Evolutionary conservation across 1,140 invertebrate species (phyloP).

Genomic region (Hermatobates lingyangjiaoensis): DNA sequence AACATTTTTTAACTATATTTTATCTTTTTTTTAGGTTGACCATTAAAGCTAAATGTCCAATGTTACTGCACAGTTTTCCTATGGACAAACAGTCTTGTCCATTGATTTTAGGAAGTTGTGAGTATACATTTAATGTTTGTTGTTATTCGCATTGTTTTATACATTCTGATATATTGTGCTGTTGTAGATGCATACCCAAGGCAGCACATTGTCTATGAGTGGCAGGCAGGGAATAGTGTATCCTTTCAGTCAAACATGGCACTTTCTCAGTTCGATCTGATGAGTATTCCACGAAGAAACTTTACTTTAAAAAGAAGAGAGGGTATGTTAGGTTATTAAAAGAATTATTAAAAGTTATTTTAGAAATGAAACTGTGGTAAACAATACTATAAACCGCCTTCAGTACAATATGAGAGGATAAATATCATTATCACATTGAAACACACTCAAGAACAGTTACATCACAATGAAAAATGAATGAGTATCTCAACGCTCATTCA

Average conservation of each 20-base stretch:
- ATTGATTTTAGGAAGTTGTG: conserved; percentile 83
- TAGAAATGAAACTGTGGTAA: no score
- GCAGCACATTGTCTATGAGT: conserved; percentile 72
- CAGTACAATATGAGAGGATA: no score
- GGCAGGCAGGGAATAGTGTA: conserved; percentile 64
- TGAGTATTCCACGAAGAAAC: conserved; percentile 63
- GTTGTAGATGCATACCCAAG: conserved; percentile 74
- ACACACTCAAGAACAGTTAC: no score
- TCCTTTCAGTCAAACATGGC: conserved; percentile 78
- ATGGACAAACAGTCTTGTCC: conserved; percentile 91
- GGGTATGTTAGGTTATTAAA: conserved; percentile 27
- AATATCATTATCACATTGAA: no score
- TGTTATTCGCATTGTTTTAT: neutral
- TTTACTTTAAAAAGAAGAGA: conserved; percentile 55
- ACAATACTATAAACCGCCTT: no score
- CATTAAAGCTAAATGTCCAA: conserved; percentile 91
- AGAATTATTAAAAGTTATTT: neutral
- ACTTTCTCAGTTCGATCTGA: conserved; percentile 78
- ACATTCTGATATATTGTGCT: conserved; percentile 14
- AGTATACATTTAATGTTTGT: conserved; percentile 29
- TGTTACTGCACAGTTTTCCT: conserved; percentile 90
- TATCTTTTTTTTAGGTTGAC: conserved; percentile 51
- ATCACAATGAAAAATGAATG: no score
- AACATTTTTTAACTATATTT: neutral
- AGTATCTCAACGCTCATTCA: no score